Percentiles rank a stretch among this genome's conserved stretches.
Conservation (phyloP, 2,113 vertebrate species). For the rabbit (Oryctolagus cuniculus) region DNA sequence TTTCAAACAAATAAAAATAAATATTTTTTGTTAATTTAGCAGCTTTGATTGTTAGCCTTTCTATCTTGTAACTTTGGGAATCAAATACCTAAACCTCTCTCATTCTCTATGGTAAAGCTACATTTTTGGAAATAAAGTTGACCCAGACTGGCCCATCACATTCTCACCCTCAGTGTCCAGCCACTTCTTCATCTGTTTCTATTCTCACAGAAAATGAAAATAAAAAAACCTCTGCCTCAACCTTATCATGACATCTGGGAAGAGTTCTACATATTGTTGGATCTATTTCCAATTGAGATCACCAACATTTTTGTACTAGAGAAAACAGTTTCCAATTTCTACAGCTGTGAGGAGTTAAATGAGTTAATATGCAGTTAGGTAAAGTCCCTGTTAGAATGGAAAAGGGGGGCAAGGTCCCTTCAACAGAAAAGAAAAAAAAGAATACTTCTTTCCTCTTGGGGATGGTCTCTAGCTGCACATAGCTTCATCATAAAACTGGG, state of each 20-base stretch:
- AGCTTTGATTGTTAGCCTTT: no score
- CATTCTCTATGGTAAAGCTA: not conserved
- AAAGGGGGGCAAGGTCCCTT: no score
- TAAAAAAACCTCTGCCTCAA: not conserved
- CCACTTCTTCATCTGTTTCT: not conserved
- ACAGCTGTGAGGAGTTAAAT: no score
- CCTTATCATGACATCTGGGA: not conserved
- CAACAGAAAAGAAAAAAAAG: no score
- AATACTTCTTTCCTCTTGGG: no score
- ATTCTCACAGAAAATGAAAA: not conserved
- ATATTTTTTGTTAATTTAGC: no score
- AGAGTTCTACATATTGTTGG: not conserved
- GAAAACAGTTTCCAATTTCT: not conserved
- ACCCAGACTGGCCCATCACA: not conserved
- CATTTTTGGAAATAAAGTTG: not conserved
- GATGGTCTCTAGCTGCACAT: no score
- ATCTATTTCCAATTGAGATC: not conserved
- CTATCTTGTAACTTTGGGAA: no score
- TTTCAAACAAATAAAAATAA: no score
- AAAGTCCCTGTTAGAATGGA: no score
- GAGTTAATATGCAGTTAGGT: no score
- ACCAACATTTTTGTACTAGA: not conserved
- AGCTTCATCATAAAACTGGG: no score
- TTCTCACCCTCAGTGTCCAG: not conserved
- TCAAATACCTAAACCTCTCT: not conserved